Conservation (phyloP, 2,797 vertebrate species). For the Argyrosomus regius region DNA sequence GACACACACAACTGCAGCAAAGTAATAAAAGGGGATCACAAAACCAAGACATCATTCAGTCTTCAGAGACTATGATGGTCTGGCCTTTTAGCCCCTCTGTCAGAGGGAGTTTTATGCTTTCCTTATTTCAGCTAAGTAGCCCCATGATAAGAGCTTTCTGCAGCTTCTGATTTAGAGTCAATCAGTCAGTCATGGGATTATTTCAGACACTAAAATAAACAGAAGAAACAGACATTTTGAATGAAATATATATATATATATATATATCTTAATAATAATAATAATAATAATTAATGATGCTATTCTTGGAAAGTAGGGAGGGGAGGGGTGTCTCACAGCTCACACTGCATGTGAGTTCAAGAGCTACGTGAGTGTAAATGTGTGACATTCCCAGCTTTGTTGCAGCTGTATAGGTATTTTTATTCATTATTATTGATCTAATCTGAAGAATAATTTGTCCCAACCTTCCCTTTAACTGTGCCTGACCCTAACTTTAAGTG, state of each 20-base stretch:
- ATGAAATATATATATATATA: background rate
- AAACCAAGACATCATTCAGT: conserved; percentile 58
- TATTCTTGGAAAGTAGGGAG: background rate
- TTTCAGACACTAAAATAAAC: conserved; percentile 21
- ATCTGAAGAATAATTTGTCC: conserved; percentile 16
- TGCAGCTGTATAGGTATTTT: background rate
- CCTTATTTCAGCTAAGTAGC: conserved; percentile 63
- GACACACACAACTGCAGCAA: conserved; percentile 55
- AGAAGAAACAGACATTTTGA: conserved; percentile 26
- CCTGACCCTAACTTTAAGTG: background rate
- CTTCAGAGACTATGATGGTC: conserved; percentile 46
- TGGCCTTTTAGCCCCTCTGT: conserved; percentile 45
- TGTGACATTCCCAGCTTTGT: background rate
- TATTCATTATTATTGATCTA: conserved; percentile 41
- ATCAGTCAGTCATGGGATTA: conserved; percentile 35
- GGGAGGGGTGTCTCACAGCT: no score
- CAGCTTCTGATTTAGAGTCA: conserved; percentile 11
- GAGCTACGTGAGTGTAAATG: background rate
- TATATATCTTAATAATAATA: background rate
- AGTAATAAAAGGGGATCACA: conserved; percentile 70
- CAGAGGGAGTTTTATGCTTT: conserved; percentile 62
- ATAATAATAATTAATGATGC: background rate
- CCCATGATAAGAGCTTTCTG: conserved; percentile 22
- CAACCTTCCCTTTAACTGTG: conserved; percentile 4
- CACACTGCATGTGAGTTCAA: background rate